A percentile compares a stretch with the other conserved stretches of the same genome.
phyloP scores from a whole-genome alignment of 2,113 vertebrate species.

The Gyps fulvus region DNA sequence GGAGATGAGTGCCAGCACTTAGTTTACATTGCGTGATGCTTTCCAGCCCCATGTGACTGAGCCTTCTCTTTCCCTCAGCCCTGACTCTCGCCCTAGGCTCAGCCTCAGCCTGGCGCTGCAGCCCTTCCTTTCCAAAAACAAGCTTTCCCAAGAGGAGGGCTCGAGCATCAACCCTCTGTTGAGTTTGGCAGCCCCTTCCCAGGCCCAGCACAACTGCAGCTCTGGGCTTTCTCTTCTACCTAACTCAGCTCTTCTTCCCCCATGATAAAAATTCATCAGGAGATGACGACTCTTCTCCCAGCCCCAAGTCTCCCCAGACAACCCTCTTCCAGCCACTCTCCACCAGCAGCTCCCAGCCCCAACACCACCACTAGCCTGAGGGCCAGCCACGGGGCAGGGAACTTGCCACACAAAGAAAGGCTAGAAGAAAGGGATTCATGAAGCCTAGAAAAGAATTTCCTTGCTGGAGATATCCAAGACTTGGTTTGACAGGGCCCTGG shows the following conservation, averaged over 20 bases:
- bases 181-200: neutral
- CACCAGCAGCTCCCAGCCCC: neutral
- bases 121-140: neutral
- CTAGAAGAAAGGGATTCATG: neutral
- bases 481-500: neutral
- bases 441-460: neutral
- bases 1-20: neutral
- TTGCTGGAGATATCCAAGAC: neutral
- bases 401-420: neutral
- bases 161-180: neutral
- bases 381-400: neutral
- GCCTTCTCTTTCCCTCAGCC: neutral
- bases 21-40: neutral
- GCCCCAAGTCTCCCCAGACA: neutral
- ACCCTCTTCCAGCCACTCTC: neutral
- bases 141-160: neutral
- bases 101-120: neutral
- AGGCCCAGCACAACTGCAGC: neutral
- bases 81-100: neutral
- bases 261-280: neutral
- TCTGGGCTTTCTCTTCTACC: neutral
- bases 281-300: neutral
- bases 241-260: neutral
- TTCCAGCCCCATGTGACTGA: neutral
- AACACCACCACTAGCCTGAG: neutral